Base-by-base conservation (phyloP, 1,140 invertebrate genomes). In the Heliothis virescens region DNA sequence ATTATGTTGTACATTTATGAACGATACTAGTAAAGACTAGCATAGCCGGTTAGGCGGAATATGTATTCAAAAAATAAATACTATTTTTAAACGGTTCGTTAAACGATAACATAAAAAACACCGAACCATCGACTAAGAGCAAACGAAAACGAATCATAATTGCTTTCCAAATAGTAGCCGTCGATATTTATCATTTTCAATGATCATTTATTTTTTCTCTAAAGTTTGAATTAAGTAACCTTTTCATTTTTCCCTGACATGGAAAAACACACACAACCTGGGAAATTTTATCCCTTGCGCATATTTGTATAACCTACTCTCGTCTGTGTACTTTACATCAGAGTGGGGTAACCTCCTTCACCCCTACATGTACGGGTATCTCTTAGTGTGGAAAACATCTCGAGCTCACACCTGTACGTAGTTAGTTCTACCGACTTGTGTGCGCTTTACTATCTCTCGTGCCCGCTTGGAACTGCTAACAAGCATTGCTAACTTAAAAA, bases 311-410 rank as follows among this genome's bases (percentile, higher is more conserved):
- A 76, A 76, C 53, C 57, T 76, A 76, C 55, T 76, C 53, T 18
- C 15, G 48, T 55, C 47, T 79, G 81, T 82, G 81, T 82, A 75
- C 77, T 76, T 76, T 75, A 74, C 81, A 79, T 82, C 79, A 82
- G 77, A 73, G 81, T 69, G 55, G 67, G 79, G 67, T 72, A 75
- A 67, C 81, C 81, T 60, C 71, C 52, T 71, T 52, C 79, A 65
- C 60, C 71, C 50, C 5, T 75, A 50, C 67, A 11, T 67, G 48
- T 60, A 63, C 16, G 73, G 55, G 63, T 69, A 65, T 59, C 60
- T 79, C 63, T 63, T 76, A 79, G 60, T 76, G 73, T 78, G 21
- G 72, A 57, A 79, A 73, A 72, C 77, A 76, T 75, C 60, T 76
- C 47, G 73, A 63, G 75, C 53, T 74, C 71, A 63, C 76, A 74